Evolutionary conservation across 2,888 invertebrate species (phyloP).

Genomic region (Torymus texanus): DNA sequence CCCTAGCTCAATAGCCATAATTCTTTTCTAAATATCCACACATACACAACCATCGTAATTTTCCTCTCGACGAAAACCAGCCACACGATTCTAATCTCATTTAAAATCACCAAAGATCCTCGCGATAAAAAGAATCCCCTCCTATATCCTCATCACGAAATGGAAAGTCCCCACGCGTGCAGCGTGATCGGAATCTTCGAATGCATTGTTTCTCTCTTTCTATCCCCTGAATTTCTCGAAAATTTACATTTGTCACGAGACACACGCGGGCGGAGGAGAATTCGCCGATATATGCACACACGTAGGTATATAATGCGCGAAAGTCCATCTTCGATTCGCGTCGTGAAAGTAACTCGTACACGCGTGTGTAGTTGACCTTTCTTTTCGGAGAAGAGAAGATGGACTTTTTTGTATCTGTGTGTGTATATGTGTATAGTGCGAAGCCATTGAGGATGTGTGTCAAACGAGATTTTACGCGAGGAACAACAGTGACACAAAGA

Average conservation of each 20-base stretch:
- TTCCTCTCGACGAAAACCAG: too few relatives aligned
- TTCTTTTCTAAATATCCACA: not conserved
- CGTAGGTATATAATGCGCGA: not conserved
- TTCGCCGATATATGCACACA: constrained; percentile 10
- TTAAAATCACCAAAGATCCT: too few relatives aligned
- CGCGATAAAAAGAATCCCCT: too few relatives aligned
- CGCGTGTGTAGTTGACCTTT: constrained; percentile 9
- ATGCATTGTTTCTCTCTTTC: not conserved
- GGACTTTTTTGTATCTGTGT: too few relatives aligned
- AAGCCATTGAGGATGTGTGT: constrained; percentile 19
- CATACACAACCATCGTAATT: too few relatives aligned
- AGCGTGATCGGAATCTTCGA: constrained; percentile 21
- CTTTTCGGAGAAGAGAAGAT: not conserved
- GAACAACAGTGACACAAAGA: constrained; percentile 11
- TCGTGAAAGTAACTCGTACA: not conserved
- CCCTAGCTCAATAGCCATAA: not conserved
- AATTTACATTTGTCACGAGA: constrained; percentile 35
- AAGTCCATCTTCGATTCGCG: constrained; percentile 1
- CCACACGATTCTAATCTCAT: too few relatives aligned
- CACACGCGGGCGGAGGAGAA: not conserved
- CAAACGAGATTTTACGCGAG: constrained; percentile 25
- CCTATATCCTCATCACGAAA: too few relatives aligned
- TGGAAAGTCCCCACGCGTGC: not conserved
- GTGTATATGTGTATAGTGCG: too few relatives aligned
- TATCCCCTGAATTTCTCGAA: constrained; percentile 17